A percentile compares a stretch with the other conserved stretches of the same genome.
These are phyloP conservation scores for Diarsia mendica DNA, from an alignment of 2,888 invertebrate genomes.

Conservation along the genomic window DNA sequence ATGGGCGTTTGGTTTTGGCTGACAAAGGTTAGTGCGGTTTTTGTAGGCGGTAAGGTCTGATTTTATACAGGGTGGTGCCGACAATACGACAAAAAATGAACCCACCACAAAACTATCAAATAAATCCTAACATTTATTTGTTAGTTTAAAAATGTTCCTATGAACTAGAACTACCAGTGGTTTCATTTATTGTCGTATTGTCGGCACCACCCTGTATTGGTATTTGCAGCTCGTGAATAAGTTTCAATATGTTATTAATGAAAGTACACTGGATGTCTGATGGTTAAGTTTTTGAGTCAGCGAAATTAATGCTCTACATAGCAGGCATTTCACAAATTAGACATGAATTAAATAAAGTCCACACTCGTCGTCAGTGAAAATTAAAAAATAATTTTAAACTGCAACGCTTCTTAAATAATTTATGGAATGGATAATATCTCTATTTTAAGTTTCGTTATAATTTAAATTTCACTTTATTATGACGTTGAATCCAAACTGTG, in stretches of 20 bases:
- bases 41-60: background rate
- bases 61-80: background rate
- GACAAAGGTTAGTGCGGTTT: constrained; percentile 8
- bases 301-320: constrained; percentile 6
- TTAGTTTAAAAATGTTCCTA: no score
- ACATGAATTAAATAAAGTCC: constrained; percentile 15
- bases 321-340: constrained; percentile 22
- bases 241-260: constrained; percentile 27
- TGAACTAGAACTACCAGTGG: no score
- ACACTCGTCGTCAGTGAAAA: background rate
- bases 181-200: no score
- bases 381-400: constrained; percentile 6
- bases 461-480: constrained; percentile 30
- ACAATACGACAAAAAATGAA: no score
- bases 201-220: no score
- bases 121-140: no score
- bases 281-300: background rate
- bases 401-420: background rate
- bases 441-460: constrained; percentile 3
- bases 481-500: constrained; percentile 1
- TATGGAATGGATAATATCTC: background rate
- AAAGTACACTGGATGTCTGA: background rate
- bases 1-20: constrained; percentile 24
- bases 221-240: background rate
- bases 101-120: no score